These are phyloP conservation scores for Smithornis capensis DNA, from an alignment of 2,113 vertebrate genomes.

Conservation along the genomic window DNA sequence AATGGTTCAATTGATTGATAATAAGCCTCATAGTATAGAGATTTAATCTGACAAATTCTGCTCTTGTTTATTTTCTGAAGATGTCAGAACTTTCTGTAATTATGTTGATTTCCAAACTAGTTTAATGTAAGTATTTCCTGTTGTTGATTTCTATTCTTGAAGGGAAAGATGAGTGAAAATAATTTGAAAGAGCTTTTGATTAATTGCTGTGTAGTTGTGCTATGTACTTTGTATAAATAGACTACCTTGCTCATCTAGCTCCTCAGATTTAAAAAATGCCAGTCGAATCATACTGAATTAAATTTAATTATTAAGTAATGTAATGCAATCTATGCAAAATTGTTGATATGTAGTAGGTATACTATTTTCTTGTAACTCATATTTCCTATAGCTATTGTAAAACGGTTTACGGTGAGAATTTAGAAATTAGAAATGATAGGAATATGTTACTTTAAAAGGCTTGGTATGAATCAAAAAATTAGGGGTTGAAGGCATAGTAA, in stretches of 20 bases:
- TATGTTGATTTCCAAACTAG: background rate
- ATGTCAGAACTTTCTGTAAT: background rate
- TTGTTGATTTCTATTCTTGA: background rate
- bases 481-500: background rate
- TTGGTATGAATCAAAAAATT: background rate
- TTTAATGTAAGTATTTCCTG: background rate
- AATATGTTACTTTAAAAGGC: background rate
- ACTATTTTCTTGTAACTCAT: background rate
- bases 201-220: background rate
- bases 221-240: background rate
- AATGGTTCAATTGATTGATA: background rate
- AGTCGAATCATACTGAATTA: background rate
- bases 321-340: background rate
- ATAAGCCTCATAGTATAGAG: background rate
- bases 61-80: background rate
- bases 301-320: background rate
- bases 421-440: background rate
- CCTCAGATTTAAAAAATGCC: background rate
- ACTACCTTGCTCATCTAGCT: background rate
- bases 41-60: background rate
- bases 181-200: conserved; percentile 6
- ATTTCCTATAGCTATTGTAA: background rate
- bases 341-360: background rate
- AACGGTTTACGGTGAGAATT: background rate
- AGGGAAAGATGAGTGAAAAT: conserved; percentile 12